Evolutionary conservation across 2,113 vertebrate genomes (phyloP).

Genomic region (Pangasianodon hypophthalmus): DNA sequence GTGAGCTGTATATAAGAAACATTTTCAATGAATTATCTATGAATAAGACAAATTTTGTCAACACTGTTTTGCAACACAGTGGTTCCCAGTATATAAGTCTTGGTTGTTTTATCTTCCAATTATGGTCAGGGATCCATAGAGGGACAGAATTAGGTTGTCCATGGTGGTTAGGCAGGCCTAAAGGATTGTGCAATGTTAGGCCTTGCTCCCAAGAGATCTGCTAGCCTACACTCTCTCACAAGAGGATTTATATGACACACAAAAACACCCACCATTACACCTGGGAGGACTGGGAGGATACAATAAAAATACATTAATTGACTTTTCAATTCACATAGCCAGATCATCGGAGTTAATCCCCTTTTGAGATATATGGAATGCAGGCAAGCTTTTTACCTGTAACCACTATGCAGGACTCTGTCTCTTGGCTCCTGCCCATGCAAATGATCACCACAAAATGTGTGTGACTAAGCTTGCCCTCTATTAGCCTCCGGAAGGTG

Average conservation of each 20-base stretch:
- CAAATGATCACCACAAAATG: conserved; percentile 95
- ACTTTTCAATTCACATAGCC: neutral
- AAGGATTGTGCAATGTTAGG: neutral
- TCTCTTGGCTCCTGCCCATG: conserved; percentile 77
- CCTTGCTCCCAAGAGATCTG: neutral
- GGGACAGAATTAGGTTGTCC: neutral
- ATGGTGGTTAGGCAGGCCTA: neutral
- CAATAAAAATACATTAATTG: neutral
- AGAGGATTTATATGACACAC: neutral
- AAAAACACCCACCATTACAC: neutral
- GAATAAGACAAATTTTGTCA: neutral
- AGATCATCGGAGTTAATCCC: neutral
- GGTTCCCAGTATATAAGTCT: neutral
- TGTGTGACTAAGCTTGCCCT: conserved; percentile 85
- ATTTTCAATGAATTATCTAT: neutral
- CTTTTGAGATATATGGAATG: neutral
- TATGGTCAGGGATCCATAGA: neutral
- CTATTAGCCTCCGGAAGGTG: conserved; percentile 84
- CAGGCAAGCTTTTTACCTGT: conserved; percentile 76
- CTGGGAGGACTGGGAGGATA: neutral
- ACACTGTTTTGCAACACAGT: neutral
- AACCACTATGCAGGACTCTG: conserved; percentile 92
- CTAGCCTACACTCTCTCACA: neutral
- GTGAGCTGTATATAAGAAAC: neutral
- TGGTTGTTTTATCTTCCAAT: neutral